Base-by-base conservation (phyloP, 2,113 vertebrate genomes). In the Chlorodrepanis virens region DNA sequence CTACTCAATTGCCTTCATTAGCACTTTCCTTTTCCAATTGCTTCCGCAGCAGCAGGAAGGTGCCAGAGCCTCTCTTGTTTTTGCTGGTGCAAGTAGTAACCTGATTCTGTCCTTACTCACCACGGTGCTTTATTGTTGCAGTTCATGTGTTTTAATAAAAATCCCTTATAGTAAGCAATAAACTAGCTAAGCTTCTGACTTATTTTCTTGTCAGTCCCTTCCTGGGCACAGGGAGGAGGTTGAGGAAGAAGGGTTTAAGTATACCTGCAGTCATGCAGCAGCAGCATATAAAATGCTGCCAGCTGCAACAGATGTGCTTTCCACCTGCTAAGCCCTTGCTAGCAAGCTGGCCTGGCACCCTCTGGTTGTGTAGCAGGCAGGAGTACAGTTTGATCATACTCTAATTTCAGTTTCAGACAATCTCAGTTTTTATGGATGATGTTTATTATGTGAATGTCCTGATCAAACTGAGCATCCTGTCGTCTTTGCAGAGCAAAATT, bases 281-380 rank as follows among this genome's bases (percentile, higher is more conserved):
- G 64, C 35, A 65, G 72, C 47, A 10, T 59, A 18, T 42, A 74
- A 87, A 93, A 80, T 39, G 67, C 54, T 93, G 64, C 86, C 76
- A 96, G 86, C 53, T 93, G 88, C 92, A 93, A 40, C 93, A 96
- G 85, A 63, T 89, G 81, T 60, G 52, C 57, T 35, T 72, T 72
- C 78, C 39, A 86, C 71, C 76, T 94, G 86, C 90, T 78, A 83
- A 81, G 59, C 35, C 29, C 54, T 80, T 74, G 35, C 68, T 57
- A 94, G 42, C 59, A 70, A 90, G 82, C 78, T 88, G 87, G 21
- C 56, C 54, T 81, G 65, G 92, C 82, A 86, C 37, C 50, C 53
- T 79, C 50, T 91, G 69, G n/a, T 52, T 84, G 59, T 60, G 67
- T 63, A 79, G 67, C 83, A 75, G 74, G 70, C 56, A 91, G 57